Percentiles rank a stretch among this genome's conserved stretches.
These are phyloP conservation scores for Mustela lutreola DNA, from an alignment of 2,113 vertebrate genomes.

Conservation along the genomic window DNA sequence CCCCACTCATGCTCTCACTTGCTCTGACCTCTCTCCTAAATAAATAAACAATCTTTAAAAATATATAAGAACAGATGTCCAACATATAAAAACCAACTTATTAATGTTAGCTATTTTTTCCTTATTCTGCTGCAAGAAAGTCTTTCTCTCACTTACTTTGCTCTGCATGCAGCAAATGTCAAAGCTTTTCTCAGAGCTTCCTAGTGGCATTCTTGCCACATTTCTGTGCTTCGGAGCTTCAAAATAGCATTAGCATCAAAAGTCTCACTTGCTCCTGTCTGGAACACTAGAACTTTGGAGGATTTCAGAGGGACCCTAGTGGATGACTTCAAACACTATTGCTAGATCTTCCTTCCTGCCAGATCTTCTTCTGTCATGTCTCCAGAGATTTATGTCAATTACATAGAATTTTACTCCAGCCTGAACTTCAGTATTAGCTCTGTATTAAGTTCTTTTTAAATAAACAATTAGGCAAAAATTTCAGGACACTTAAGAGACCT, in stretches of 20 bases:
- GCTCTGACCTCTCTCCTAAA: neutral
- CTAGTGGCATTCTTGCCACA: neutral
- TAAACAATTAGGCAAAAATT: neutral
- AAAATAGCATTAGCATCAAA: neutral
- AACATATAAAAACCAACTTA: neutral
- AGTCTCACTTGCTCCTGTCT: neutral
- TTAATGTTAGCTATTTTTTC: neutral
- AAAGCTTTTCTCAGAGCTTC: neutral
- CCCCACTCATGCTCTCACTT: neutral
- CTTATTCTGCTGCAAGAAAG: neutral
- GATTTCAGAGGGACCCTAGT: neutral
- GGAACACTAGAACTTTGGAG: neutral
- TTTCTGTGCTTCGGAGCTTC: neutral
- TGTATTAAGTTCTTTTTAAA: conserved; percentile 24
- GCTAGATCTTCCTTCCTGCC: neutral
- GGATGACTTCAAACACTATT: neutral
- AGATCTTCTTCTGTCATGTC: neutral
- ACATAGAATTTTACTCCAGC: neutral
- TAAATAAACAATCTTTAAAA: neutral
- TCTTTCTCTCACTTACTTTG: neutral
- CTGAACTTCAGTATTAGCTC: neutral
- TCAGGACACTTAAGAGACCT: neutral
- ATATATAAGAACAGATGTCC: neutral
- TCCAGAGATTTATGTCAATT: neutral
- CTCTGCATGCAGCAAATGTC: neutral